Evolutionary conservation across 2,888 invertebrate species (phyloP).

Genomic region (Acleris emargana): DNA sequence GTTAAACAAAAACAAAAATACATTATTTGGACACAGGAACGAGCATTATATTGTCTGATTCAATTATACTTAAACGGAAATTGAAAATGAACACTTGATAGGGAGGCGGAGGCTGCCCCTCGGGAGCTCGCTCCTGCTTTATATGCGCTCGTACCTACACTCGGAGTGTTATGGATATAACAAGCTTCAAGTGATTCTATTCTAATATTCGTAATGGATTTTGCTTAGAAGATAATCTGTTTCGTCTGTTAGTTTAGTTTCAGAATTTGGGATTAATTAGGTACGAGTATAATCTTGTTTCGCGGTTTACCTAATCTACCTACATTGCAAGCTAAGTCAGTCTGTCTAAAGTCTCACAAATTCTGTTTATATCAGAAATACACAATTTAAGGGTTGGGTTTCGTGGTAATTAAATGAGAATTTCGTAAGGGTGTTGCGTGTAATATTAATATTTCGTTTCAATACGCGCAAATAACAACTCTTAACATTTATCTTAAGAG

Average conservation of each 20-base stretch:
- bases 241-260: background rate
- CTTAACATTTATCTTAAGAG: too few species aligned
- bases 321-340: too few species aligned
- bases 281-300: too few species aligned
- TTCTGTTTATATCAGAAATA: too few species aligned
- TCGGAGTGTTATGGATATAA: constrained; percentile 13
- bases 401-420: too few species aligned
- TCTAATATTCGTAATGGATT: constrained; percentile 22
- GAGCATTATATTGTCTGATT: constrained; percentile 52
- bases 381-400: too few species aligned
- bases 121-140: constrained; percentile 40
- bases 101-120: constrained; percentile 45
- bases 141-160: constrained; percentile 15
- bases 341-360: too few species aligned
- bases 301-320: too few species aligned
- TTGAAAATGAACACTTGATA: constrained; percentile 66
- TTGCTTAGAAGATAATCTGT: constrained; percentile 1
- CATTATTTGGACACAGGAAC: constrained; percentile 35
- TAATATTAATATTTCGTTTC: too few species aligned
- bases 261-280: constrained; percentile 5
- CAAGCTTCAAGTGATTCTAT: constrained; percentile 12
- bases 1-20: constrained; percentile 35
- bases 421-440: too few species aligned
- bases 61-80: constrained; percentile 73
- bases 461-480: too few species aligned